Conservation (phyloP, 2,888 invertebrate species). For the Byasa hedistus region DNA sequence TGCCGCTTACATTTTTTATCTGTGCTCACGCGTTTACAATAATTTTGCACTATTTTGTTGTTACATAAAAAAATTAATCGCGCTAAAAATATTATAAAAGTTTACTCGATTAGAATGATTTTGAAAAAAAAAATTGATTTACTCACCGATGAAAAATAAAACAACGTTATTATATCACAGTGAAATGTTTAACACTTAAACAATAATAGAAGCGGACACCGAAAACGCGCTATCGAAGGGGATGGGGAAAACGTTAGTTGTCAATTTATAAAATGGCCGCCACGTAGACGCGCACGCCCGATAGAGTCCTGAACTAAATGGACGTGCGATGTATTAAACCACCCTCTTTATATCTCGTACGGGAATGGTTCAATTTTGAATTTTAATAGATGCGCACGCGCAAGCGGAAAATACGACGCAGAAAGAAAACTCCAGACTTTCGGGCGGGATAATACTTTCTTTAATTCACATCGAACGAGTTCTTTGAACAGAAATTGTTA, state of each 20-base stretch:
- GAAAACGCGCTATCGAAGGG: neutral
- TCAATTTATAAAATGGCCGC: slow-evolving; percentile 16
- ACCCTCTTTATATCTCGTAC: slow-evolving; percentile 51
- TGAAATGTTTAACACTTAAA: neutral
- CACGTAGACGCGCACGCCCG: slow-evolving; percentile 20
- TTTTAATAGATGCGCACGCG: slow-evolving; percentile 28
- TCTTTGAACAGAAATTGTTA: too few relatives aligned
- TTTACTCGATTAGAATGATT: too few relatives aligned
- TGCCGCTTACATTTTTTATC: too few relatives aligned
- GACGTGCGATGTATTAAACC: slow-evolving; percentile 47
- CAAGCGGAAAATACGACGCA: neutral
- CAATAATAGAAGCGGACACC: slow-evolving; percentile 2
- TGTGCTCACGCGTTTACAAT: too few relatives aligned
- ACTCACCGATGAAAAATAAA: neutral
- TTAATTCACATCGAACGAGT: neutral
- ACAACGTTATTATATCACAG: slow-evolving; percentile 17
- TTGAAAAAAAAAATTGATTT: too few relatives aligned
- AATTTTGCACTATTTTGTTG: too few relatives aligned
- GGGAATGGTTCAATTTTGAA: slow-evolving; percentile 34
- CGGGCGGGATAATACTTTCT: slow-evolving; percentile 10
- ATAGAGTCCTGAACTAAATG: slow-evolving; percentile 53
- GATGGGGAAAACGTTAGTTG: slow-evolving; percentile 1
- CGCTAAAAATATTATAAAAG: too few relatives aligned
- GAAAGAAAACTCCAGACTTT: neutral
- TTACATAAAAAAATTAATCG: too few relatives aligned